Percentiles rank a stretch among this genome's conserved stretches.
Conservation (phyloP, 2,888 invertebrate genomes). For the Endotricha flammealis region DNA sequence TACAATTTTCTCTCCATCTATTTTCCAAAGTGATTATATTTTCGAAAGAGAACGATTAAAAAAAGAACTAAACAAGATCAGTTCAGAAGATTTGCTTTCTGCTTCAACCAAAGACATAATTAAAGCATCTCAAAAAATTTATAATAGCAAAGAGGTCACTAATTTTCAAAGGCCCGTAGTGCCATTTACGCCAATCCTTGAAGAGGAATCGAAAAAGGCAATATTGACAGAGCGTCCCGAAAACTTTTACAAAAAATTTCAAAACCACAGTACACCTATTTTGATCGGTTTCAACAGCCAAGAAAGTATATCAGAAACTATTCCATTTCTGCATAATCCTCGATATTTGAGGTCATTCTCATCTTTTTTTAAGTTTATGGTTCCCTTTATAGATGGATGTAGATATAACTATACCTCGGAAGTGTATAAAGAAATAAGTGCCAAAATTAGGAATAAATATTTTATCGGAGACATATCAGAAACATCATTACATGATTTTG, state of each 20-base stretch:
- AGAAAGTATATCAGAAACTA: conserved; percentile 66
- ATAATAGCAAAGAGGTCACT: conserved; percentile 44
- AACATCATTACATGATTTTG: conserved; percentile 41
- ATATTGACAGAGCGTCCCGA: conserved; percentile 35
- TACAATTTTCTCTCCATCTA: conserved; percentile 51
- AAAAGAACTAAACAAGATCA: conserved; percentile 34
- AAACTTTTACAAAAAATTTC: conserved; percentile 26
- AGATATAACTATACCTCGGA: conserved; percentile 40
- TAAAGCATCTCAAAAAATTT: conserved; percentile 46
- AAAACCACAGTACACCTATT: conserved; percentile 42
- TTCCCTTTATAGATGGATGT: conserved; percentile 58
- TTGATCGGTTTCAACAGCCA: conserved; percentile 71
- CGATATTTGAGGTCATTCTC: conserved; percentile 45
- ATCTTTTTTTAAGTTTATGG: conserved; percentile 53
- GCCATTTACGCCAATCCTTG: conserved; percentile 57
- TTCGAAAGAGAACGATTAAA: conserved; percentile 42
- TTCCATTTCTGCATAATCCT: conserved; percentile 58
- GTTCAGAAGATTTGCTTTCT: conserved; percentile 26
- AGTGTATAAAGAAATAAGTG: conserved; percentile 39
- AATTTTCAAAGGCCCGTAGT: conserved; percentile 55
- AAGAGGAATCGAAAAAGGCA: conserved; percentile 37
- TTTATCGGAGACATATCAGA: conserved; percentile 46
- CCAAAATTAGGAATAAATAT: conserved; percentile 49
- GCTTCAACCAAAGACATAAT: conserved; percentile 45
- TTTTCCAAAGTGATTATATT: conserved; percentile 42